A percentile compares a stretch with the other conserved stretches of the same genome.
These are phyloP conservation scores for Centropyge bicolor DNA, from an alignment of 2,797 vertebrate genomes.

Conservation along the genomic window DNA sequence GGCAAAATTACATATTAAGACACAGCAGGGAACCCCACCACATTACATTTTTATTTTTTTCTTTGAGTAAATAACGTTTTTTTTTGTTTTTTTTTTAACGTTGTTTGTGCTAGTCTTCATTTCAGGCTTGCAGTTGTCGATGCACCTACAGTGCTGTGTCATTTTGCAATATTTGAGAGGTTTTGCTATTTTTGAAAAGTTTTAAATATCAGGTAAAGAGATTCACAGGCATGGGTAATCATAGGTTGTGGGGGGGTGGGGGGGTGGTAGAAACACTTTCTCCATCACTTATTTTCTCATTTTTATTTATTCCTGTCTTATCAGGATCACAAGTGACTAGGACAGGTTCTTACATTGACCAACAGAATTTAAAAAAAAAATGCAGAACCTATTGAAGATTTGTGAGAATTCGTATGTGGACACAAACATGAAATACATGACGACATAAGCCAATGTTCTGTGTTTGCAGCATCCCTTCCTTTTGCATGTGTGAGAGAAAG, in stretches of 20 bases:
- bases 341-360: not conserved
- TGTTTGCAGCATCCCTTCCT: constrained; percentile 16
- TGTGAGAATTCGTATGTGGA: not conserved
- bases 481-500: constrained; percentile 33
- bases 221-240: not conserved
- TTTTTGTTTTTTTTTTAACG: not conserved
- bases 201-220: not conserved
- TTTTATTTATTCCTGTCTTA: not conserved
- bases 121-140: not conserved
- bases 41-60: constrained; percentile 31
- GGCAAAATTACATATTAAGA: constrained; percentile 63
- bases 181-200: constrained; percentile 1
- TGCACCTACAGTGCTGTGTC: not conserved
- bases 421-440: constrained; percentile 13
- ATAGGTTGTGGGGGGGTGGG: not conserved
- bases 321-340: not conserved
- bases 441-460: not conserved
- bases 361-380: not conserved
- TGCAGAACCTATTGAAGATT: not conserved
- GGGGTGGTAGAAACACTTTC: not conserved
- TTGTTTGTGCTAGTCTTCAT: constrained; percentile 19
- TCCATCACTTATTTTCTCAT: not conserved
- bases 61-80: constrained; percentile 13
- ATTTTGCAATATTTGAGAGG: not conserved
- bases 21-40: constrained; percentile 36